A percentile compares a stretch with the other conserved stretches of the same genome.
phyloP scores from a whole-genome alignment of 92 coral and sea anemone species.

The Phymanthus crucifer region DNA sequence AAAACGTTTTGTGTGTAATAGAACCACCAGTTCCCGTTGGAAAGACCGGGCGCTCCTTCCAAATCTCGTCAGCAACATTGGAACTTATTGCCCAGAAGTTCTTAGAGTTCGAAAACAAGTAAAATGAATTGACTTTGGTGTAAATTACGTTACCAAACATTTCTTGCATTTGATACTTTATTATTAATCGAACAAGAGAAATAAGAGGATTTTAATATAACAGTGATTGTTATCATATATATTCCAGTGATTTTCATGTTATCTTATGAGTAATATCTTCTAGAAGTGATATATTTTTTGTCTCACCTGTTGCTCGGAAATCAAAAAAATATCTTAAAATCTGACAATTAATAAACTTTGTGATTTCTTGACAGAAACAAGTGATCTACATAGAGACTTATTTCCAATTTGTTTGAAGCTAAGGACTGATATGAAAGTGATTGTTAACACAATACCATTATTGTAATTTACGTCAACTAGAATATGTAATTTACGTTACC shows the following conservation, averaged over 20 bases:
- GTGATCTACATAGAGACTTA: neutral
- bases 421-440: neutral
- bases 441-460: neutral
- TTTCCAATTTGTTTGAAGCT: neutral
- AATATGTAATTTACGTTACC: no score
- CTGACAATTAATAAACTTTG: conserved; percentile 2
- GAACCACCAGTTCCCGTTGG: conserved; percentile 22
- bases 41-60: conserved; percentile 3
- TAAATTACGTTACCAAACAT: conserved; percentile 5
- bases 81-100: conserved; percentile 1
- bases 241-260: neutral
- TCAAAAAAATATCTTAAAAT: neutral
- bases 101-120: neutral
- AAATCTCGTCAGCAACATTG: conserved; percentile 9
- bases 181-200: neutral
- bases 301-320: neutral
- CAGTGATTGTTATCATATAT: neutral
- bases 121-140: conserved; percentile 6
- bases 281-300: neutral
- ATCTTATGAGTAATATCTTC: neutral
- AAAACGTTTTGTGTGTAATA: conserved; percentile 21
- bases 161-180: neutral
- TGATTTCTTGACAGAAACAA: neutral
- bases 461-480: no score
- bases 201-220: neutral